Evolutionary conservation across 2,113 vertebrate species (phyloP).

Genomic region (Morone saxatilis): DNA sequence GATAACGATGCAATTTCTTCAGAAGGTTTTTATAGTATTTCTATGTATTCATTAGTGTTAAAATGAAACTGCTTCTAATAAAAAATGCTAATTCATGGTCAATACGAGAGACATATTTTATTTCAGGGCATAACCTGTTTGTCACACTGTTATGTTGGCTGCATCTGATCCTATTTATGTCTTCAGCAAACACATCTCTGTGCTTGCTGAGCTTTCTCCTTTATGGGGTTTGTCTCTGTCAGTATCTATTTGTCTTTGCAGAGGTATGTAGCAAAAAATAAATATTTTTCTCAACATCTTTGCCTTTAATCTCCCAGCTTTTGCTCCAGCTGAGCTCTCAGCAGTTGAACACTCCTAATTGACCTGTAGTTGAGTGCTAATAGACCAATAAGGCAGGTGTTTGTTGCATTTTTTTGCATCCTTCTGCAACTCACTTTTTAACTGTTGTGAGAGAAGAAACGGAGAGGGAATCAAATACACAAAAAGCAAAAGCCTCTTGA

Average conservation of each 20-base stretch:
- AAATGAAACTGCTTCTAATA: constrained; percentile 13
- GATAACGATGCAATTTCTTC: constrained; percentile 39
- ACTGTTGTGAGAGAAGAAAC: constrained; percentile 31
- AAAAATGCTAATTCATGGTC: constrained; percentile 18
- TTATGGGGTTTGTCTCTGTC: constrained; percentile 40
- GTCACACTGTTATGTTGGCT: constrained; percentile 16
- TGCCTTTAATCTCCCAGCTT: constrained; percentile 58
- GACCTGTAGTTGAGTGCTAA: constrained; percentile 69
- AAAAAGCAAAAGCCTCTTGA: constrained; percentile 65
- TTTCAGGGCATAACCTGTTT: constrained; percentile 18
- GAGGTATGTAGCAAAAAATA: constrained; percentile 31
- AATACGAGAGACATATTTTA: constrained; percentile 29
- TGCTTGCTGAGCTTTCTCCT: constrained; percentile 31
- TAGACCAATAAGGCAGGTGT: constrained; percentile 53
- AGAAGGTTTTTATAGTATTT: constrained; percentile 50
- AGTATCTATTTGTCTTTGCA: constrained; percentile 56
- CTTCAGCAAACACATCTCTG: constrained; percentile 44
- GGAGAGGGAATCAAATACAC: constrained; percentile 44
- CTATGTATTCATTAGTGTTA: constrained; percentile 42
- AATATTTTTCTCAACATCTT: constrained; percentile 22
- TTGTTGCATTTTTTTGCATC: constrained; percentile 47
- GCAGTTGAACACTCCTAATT: constrained; percentile 63
- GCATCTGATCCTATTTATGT: constrained; percentile 57
- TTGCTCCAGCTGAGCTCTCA: constrained; percentile 65
- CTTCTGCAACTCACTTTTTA: constrained; percentile 22